Evolutionary conservation across 37 sponge, comb jelly and placozoan genomes (phyloP), one percentile per base, ranked within the genome.

Genomic region (Tethya wilhelma): DNA sequence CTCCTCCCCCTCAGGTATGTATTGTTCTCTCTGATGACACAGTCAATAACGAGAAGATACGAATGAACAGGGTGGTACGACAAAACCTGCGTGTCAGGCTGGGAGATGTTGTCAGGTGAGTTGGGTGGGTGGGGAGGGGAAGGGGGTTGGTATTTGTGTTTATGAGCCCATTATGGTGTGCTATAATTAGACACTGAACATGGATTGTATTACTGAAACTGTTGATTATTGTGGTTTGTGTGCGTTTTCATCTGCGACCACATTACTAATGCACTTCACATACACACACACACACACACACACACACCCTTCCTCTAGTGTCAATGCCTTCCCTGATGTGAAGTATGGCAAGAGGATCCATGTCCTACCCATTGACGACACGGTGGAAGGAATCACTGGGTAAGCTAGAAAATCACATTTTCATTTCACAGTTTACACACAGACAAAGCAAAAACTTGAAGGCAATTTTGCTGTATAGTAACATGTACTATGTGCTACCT

Each of bases 341-440:
- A 96, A 93, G 87, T 98, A 98, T 73, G 99, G 99, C 37, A 93
- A 94, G 83, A 91, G 99, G 60, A 58, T 96, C 19, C 99, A 98
- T 75, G 99, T 98, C 9, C 81, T 98, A 17, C 99, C 99, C 58
- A 93, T 98, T 82, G 99, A 98, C 62, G 99, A 98, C 75, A 91
- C 96, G 19, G 94, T 98, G 62, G 96, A 94, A 63, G 99, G 99
- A 7, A 85, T 98, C 36, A 98, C 97, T 44, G 97, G 99, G 93
- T 92, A 42, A 90, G 96, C 30, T 20, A 9, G 12, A 40, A n/a
- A 8, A 32, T 31, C 19, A 38, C 7, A 25, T 46, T 37, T 67
- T 8, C 20, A 8, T 45, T 45, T 6, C n/a, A 2, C 11, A 9
- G 40, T 29, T 37, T 30, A 12, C 20, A n/a, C 29, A 26, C 7